These are phyloP conservation scores for Nephrotoma guestfalica DNA, from an alignment of 2,888 invertebrate genomes.

Conservation along the genomic window DNA sequence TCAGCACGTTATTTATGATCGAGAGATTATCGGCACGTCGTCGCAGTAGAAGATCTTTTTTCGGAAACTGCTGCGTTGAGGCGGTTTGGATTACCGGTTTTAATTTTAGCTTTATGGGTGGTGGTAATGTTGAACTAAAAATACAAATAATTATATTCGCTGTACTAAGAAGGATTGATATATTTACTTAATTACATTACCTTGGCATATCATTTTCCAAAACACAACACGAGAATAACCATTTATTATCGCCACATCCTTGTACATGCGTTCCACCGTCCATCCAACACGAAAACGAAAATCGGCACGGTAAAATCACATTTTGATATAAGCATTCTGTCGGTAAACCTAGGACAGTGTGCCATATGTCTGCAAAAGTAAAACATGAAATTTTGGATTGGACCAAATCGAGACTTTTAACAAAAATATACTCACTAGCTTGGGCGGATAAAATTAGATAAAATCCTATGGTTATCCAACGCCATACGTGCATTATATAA, in stretches of 20 bases:
- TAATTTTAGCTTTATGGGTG: constrained; percentile 18
- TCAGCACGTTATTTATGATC: constrained; percentile 25
- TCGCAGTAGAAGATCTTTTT: constrained; percentile 24
- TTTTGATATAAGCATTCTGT: constrained; percentile 35
- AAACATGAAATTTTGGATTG: neutral
- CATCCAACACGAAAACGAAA: constrained; percentile 61
- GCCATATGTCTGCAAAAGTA: constrained; percentile 22
- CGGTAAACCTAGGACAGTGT: constrained; percentile 28
- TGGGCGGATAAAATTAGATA: neutral
- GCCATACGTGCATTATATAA: constrained; percentile 8
- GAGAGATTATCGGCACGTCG: constrained; percentile 25
- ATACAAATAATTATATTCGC: neutral
- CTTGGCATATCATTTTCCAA: constrained; percentile 21
- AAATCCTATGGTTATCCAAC: neutral
- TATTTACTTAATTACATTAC: neutral
- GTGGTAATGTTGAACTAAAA: constrained; percentile 16
- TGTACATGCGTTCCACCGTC: constrained; percentile 50
- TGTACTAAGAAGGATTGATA: neutral
- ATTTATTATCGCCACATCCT: constrained; percentile 50
- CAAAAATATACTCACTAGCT: neutral
- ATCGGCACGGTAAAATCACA: constrained; percentile 47
- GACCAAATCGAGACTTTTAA: neutral
- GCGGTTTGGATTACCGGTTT: constrained; percentile 7
- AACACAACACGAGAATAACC: constrained; percentile 60
- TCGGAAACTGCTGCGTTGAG: constrained; percentile 17